Evolutionary conservation across 2,113 vertebrate species (phyloP), one percentile per base, ranked within the genome.

Genomic region (Hyperoodon ampullatus): DNA sequence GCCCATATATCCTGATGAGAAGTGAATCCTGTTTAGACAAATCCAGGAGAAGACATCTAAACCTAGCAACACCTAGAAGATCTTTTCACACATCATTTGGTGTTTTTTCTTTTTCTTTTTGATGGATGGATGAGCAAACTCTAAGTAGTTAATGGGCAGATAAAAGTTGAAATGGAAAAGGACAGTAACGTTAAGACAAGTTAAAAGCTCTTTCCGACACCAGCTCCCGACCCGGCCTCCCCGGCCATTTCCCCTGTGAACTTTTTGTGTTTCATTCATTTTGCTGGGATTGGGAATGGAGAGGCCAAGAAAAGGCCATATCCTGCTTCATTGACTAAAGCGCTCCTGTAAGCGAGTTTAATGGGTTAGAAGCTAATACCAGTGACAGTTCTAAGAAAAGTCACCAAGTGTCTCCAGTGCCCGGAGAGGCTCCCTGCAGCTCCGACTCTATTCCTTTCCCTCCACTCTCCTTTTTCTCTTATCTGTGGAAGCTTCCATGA

Each of bases 341-440:
- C 98, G 88, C 96, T 93, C 95, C 98, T 97, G 96, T 88, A 97
- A 98, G 98, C 30, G 95, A 97, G 98, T 98, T 98, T 98, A 98
- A 99, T 99, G 98, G 98, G 98, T 98, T 98, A 99, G 98, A 99
- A 99, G 98, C 98, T 98, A 99, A 98, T 97, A 98, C 97, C 98
- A 98, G 97, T 98, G 98, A 99, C 98, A 99, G 98, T 93, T 98
- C 97, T 86, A 95, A 98, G 98, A 97, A 98, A 98, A 98, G 98
- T 97, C 88, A 97, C 93, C 90, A 80, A 97, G 84, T 0, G 96
- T 94, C 90, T 97, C 83, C 95, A 97, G 93, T 97, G 96, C 96
- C 96, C 95, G 80, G 81, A 96, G 95, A 78, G 98, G 93, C 98
- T 93, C 93, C 98, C 98, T 93, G 98, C 92, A 89, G 98, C 92